Base-by-base conservation (phyloP, 2,113 vertebrate species). In the Lampris megalopsis region DNA sequence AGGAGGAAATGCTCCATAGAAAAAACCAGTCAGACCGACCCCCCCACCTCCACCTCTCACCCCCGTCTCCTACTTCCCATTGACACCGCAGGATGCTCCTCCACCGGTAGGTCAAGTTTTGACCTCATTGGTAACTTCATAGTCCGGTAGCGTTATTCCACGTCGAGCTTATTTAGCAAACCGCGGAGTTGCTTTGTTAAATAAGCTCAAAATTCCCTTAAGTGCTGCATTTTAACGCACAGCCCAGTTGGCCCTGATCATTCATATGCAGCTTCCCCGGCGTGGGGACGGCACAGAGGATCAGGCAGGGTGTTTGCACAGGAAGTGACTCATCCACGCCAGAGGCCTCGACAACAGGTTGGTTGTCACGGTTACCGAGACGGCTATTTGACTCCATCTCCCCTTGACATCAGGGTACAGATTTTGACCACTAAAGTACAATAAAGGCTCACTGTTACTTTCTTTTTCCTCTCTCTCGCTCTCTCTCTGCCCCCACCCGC, bases 71-170 rank as follows among this genome's bases (percentile, higher is more conserved):
- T 63, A 63, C 61, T 74, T 74, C 53, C 64, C 68, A 63, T 11
- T 69, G 81, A 77, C 71, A 79, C n/a, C 2, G 68, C 78, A 80
- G 78, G 75, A 85, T 56, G 69, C 73, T 73, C 71, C 61, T 38
- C 45, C 68, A 78, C 68, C 71, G 62, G 59, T 79, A 75, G 71
- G 71, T 86, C 81, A 89, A 66, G 50, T 54, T 42, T 63, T 54
- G 40, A 62, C 59, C 77, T 78, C 82, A 87, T 85, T 84, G 62
- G 72, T 67, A 59, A 76, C 70, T 86, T 84, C 81, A 86, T 56
- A 76, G 80, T 60, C 75, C 50, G 69, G 52, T 63, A 41, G 56
- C 13, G 59, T 71, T 84, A 77, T 76, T 74, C 74, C 67, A 35
- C 52, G 13, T 36, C 2, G 64, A 60, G 8, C 73, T 70, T 73